A percentile compares a stretch with the other conserved stretches of the same genome.
Conservation (phyloP, 2,797 vertebrate genomes). For the Crenichthys baileyi region DNA sequence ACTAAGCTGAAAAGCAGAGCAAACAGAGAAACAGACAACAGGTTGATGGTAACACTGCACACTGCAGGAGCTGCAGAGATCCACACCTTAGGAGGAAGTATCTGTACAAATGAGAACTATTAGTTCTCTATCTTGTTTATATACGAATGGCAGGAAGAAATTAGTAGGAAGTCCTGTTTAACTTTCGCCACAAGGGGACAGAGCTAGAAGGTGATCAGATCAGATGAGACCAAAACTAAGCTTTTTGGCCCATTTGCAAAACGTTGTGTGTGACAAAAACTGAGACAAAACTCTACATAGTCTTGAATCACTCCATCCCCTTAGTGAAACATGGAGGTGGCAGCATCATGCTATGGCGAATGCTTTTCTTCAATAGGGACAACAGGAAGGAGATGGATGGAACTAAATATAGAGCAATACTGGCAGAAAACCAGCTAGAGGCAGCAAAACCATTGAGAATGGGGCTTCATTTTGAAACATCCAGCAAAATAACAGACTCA, state of each 20-base stretch:
- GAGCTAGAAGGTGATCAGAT: not conserved
- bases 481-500: not conserved
- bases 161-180: not conserved
- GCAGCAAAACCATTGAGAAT: not conserved
- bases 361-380: not conserved
- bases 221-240: not conserved
- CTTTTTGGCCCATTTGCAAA: not conserved
- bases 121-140: not conserved
- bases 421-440: not conserved
- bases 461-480: not conserved
- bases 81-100: not conserved
- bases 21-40: not conserved
- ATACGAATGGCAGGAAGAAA: not conserved
- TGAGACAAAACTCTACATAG: not conserved
- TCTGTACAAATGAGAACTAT: not conserved
- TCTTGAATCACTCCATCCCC: not conserved
- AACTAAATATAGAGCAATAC: not conserved
- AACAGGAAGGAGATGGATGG: not conserved
- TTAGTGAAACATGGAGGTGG: not conserved
- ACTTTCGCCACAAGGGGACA: not conserved
- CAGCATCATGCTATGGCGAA: not conserved
- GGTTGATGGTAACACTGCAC: not conserved
- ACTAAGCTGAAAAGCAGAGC: not conserved
- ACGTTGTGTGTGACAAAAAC: not conserved
- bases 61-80: not conserved